Conservation (phyloP, 2,888 invertebrate species). For the Anthrax anthrax region DNA sequence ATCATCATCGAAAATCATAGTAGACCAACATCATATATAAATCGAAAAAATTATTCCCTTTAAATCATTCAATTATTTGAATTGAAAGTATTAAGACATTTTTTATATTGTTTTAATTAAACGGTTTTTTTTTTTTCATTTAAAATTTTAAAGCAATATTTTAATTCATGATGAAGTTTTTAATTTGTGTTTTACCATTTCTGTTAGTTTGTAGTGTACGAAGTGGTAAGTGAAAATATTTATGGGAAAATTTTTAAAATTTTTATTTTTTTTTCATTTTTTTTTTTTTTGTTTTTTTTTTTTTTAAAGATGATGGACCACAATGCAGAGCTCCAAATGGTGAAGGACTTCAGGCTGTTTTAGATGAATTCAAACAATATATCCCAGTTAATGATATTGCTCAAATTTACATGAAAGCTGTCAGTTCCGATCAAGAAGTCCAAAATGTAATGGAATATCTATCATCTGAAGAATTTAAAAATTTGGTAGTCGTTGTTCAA, state of each 20-base stretch:
- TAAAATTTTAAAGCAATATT: no score
- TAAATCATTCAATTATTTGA: no score
- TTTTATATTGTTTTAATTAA: no score
- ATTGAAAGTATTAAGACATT: no score
- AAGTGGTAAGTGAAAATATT: background rate
- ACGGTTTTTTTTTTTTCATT: no score
- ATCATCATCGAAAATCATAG: no score
- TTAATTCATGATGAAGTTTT: background rate
- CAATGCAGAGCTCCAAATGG: constrained; percentile 11
- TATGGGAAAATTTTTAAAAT: background rate
- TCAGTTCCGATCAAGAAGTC: constrained; percentile 10
- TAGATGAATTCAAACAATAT: constrained; percentile 5
- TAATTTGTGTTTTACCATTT: background rate
- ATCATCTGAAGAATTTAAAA: constrained; percentile 6
- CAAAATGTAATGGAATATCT: constrained; percentile 9
- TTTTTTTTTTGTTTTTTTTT: background rate
- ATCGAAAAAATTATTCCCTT: no score
- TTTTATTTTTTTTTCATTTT: background rate
- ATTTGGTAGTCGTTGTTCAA: constrained; percentile 2
- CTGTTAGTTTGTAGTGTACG: background rate
- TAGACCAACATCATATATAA: no score
- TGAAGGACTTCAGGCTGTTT: constrained; percentile 7
- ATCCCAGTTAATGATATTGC: constrained; percentile 8
- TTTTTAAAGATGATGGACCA: constrained; percentile 1
- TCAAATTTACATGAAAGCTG: constrained; percentile 6